These are phyloP conservation scores for Fragum fragum DNA, from an alignment of 2,888 invertebrate species.

Conservation along the genomic window DNA sequence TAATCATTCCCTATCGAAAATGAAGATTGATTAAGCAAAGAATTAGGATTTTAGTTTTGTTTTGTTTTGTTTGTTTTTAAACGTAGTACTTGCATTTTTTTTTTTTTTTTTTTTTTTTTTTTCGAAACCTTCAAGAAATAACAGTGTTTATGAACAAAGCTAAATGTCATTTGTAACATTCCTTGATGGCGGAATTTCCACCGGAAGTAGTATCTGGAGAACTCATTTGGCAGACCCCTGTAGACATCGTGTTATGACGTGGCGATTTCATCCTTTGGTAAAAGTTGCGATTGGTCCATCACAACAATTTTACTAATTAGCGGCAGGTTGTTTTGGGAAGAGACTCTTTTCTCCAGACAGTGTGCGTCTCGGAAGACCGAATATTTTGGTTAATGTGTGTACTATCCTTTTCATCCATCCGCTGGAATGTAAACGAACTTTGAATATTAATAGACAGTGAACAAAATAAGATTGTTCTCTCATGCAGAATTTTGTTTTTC, in stretches of 20 bases:
- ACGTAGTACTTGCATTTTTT: background rate
- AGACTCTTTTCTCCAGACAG: conserved; percentile 5
- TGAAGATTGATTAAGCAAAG: too few relatives aligned
- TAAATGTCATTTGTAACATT: too few relatives aligned
- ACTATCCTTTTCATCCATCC: background rate
- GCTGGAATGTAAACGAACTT: too few relatives aligned
- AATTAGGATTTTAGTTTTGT: too few relatives aligned
- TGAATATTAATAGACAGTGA: too few relatives aligned
- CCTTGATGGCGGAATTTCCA: background rate
- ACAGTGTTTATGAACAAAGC: too few relatives aligned
- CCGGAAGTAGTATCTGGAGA: conserved; percentile 14
- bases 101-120: too few relatives aligned
- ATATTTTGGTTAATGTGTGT: conserved; percentile 5
- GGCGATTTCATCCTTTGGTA: conserved; percentile 9
- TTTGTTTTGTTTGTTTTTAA: background rate
- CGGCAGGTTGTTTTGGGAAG: conserved; percentile 5
- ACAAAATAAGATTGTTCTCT: too few relatives aligned
- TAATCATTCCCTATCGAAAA: too few relatives aligned
- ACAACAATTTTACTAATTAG: conserved; percentile 21
- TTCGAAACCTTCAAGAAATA: too few relatives aligned
- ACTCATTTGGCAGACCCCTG: conserved; percentile 22
- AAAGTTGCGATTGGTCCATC: conserved; percentile 2
- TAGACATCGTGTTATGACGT: conserved; percentile 25
- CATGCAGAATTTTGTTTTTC: too few relatives aligned
- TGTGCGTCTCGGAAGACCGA: conserved; percentile 12